Conservation (phyloP, 2,113 vertebrate species). For the Sterrhoptilus dennistouni region DNA sequence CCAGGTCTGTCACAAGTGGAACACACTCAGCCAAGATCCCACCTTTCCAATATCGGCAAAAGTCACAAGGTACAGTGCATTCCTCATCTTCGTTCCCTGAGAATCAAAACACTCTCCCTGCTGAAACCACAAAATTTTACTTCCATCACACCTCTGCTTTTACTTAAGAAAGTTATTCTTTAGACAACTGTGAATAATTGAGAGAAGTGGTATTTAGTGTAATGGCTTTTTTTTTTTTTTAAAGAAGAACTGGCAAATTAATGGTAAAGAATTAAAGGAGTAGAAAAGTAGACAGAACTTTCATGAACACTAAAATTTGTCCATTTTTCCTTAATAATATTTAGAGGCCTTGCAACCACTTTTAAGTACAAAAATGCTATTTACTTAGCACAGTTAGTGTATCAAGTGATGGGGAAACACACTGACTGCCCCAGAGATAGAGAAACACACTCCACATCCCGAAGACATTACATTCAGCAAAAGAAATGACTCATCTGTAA, state of each 20-base stretch:
- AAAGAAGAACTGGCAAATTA: not conserved
- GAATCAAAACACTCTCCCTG: not conserved
- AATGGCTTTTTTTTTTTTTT: not conserved
- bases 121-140: not conserved
- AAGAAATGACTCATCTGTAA: not conserved
- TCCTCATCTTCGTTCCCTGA: not conserved
- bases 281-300: not conserved
- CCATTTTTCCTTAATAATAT: not conserved
- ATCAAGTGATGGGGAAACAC: not conserved
- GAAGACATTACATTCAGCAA: not conserved
- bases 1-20: not conserved
- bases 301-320: not conserved
- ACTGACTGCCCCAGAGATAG: not conserved
- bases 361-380: not conserved
- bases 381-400: not conserved
- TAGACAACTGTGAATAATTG: slow-evolving; percentile 38
- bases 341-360: not conserved
- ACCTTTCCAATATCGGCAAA: slow-evolving; percentile 12
- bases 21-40: not conserved
- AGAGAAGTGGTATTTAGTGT: not conserved
- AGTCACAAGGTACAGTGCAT: slow-evolving; percentile 20
- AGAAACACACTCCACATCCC: not conserved
- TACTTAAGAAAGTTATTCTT: not conserved
- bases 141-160: not conserved
- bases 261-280: not conserved